Evolutionary conservation across 2,797 vertebrate species (phyloP), one percentile per base, ranked within the genome.

Genomic region (Cheirogaleus major): DNA sequence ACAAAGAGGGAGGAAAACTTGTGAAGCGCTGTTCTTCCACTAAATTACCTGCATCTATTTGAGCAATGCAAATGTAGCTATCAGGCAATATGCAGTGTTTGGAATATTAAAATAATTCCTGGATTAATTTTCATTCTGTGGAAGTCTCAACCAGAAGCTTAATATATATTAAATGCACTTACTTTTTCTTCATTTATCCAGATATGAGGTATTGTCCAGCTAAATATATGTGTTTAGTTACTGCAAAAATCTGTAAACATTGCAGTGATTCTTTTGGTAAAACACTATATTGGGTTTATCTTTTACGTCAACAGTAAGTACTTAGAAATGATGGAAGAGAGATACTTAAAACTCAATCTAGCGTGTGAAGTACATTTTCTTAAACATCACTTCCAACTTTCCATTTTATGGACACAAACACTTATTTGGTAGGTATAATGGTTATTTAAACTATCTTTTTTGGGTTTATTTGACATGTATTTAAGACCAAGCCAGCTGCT

Each of bases 301-400:
- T 95, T 97, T 98, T 84, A 96, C 93, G 91, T 98, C 94, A 94
- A 70, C 59, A 93, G 57, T 95, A 95, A 70, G 93, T 87, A 78
- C 63, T 97, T 96, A 94, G 87, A n/a, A 98, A 95, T 96, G 93
- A 97, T 89, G 78, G 92, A 96, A 89, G 59, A 65, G 55, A 87
- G 73, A 95, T 70, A 84, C 82, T 97, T 96, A 97, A 94, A 97
- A 83, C 91, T 95, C 79, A 57, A 50, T 95, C 81, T 94, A 61
- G 35, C n/a, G 43, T 5, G 59, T 67, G 3, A 30, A 95, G 78
- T 52, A 59, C 72, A 61, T 95, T 90, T 96, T 95, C 93, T 84
- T 97, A 87, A 96, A 95, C 80, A 92, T 97, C 86, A 92, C 78
- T 96, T 96, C 70, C 84, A 50, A 95, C 91, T 95, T 96, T 95